Percentiles rank a stretch among this genome's conserved stretches.
These are phyloP conservation scores for Drosophila nasuta DNA, from an alignment of 1,140 invertebrate species.

Conservation along the genomic window DNA sequence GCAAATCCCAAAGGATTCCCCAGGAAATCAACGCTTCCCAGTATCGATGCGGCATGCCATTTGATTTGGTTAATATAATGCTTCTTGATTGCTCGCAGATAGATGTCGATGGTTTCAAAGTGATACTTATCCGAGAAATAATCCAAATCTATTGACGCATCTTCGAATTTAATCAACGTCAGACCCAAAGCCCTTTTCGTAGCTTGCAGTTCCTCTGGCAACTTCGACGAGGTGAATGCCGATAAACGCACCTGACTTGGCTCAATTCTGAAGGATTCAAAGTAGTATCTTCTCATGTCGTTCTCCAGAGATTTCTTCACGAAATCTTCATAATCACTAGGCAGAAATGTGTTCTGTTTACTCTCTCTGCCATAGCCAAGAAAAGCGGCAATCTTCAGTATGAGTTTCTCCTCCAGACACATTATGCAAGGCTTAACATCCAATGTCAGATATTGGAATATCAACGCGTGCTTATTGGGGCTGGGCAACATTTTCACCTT, in stretches of 20 bases:
- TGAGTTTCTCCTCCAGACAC: conserved; percentile 94
- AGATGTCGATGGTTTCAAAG: conserved; percentile 91
- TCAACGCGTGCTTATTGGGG: conserved; percentile 90
- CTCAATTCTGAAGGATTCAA: conserved; percentile 93
- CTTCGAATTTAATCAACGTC: conserved; percentile 97
- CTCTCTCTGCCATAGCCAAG: conserved; percentile 86
- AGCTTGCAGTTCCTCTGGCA: conserved; percentile 90
- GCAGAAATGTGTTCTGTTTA: conserved; percentile 49
- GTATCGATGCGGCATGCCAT: conserved; percentile 97
- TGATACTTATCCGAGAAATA: conserved; percentile 93
- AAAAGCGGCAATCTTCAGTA: conserved; percentile 93
- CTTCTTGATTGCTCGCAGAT: conserved; percentile 75
- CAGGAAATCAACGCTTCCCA: conserved; percentile 98
- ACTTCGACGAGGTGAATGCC: conserved; percentile 93
- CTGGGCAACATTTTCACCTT: conserved; percentile 89
- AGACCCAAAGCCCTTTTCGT: conserved; percentile 95
- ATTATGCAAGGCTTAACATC: conserved; percentile 93
- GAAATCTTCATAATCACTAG: conserved; percentile 85
- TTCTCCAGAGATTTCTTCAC: conserved; percentile 92
- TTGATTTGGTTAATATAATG: conserved; percentile 91
- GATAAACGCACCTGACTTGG: conserved; percentile 93
- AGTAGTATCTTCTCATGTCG: conserved; percentile 94
- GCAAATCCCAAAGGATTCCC: conserved; percentile 98
- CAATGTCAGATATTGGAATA: conserved; percentile 92
- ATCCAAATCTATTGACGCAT: conserved; percentile 96